Base-by-base conservation (phyloP, 2,797 vertebrate genomes). In the Mergus octosetaceus region DNA sequence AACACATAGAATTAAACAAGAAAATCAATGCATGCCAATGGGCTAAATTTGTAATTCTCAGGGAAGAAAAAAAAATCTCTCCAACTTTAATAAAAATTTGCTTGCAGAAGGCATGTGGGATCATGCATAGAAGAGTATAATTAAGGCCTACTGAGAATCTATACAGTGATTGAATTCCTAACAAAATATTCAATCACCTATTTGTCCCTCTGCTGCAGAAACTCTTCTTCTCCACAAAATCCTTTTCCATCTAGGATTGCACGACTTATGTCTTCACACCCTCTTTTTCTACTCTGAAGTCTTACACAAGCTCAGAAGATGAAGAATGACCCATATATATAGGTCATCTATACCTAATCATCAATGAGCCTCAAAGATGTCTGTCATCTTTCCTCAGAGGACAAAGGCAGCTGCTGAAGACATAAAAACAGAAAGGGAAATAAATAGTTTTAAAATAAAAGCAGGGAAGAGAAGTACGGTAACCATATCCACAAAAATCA, bases 61-160 rank as follows among this genome's bases (percentile, higher is more conserved):
- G 77, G 61, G 61, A 85, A 92, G 64, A 84, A 69, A 76, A 82
- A 82, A 69, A 76, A 77, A 60, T 18, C 20, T 87, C 68, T 89
- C 65, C 22, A 60, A 79, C 45, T 89, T 71, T 72, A 89, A 87
- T 91, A 85, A 92, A 95, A 79, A 74, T 61, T 74, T 77, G 12
- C 49, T 83, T 76, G 69, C 19, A 38, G 8, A 13, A 76, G 47
- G 56, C 49, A 86, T 56, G 56, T 1, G 2, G 71, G 28, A 85
- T 79, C 80, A 74, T 27, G 64, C 84, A 61, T 36, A 45, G 57
- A 68, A n/a, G 18, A 70, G 36, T 45, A 68, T 83, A 92, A 97
- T 95, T 94, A 95, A 71, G 11, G 71, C 22, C 77, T 39, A 64
- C 71, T 47, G 84, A 92, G 89, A 57, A 92, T 87, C 81, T 3